phyloP scores from a whole-genome alignment of 2,888 invertebrate genomes.

The Microctonus hyperodae region DNA sequence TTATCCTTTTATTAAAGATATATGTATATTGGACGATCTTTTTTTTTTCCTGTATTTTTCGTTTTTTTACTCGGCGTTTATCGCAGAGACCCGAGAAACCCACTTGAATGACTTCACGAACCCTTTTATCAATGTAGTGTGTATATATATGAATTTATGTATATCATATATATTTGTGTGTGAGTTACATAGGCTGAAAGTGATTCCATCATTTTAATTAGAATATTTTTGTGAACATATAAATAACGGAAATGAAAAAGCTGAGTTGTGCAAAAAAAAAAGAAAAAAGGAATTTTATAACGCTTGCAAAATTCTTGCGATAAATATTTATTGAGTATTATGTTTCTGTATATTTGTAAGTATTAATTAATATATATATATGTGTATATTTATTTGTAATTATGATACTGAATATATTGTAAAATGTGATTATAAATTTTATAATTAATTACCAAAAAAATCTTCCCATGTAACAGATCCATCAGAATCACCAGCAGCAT shows the following conservation, averaged over 20 bases:
- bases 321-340: not conserved
- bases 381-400: not conserved
- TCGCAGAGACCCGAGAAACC: not conserved
- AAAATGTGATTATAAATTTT: too few relatives aligned
- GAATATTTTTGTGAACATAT: not conserved
- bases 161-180: not conserved
- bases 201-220: not conserved
- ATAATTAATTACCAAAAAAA: constrained; percentile 72
- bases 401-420: not conserved
- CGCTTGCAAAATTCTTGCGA: not conserved
- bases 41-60: constrained; percentile 33
- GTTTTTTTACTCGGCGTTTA: constrained; percentile 31
- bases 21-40: constrained; percentile 33
- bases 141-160: not conserved
- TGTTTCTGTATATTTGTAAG: not conserved
- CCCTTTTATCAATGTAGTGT: not conserved
- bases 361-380: too few relatives aligned
- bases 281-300: not conserved
- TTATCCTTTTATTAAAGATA: constrained; percentile 11
- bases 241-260: not conserved
- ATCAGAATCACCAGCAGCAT: constrained; percentile 70
- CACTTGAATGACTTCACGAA: not conserved
- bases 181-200: not conserved
- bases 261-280: not conserved
- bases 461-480: constrained; percentile 77